Base-by-base conservation (phyloP, 2,113 vertebrate species). In the Catharus bicknelli region DNA sequence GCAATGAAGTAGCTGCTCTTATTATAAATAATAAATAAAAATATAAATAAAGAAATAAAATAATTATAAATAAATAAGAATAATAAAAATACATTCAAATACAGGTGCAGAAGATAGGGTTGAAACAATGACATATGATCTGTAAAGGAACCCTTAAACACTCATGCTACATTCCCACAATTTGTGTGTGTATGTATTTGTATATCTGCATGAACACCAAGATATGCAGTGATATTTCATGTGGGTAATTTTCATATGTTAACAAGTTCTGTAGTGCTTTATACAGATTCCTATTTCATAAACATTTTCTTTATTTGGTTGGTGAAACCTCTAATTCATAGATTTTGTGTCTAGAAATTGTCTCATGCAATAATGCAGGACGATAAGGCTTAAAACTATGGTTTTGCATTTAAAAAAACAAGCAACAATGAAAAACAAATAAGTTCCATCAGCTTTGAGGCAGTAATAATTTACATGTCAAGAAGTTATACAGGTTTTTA, bases 401-500 rank as follows among this genome's bases (percentile, higher is more conserved):
- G 2, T 61, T 87, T 67, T 83, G 70, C 23, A 20, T 79, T 95
- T 45, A 13, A 94, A 97, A 90, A 93, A 62, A 58, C 6, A 12
- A 68, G 32, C 40, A 48, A 51, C 29, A 63, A 53, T 73, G 53
- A 62, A 78, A 91, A 93, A 48, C 50, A 93, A 87, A 72, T 69
- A 91, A 66, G 27, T 92, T 89, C 59, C 48, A 88, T 90, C 75
- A 64, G 81, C 63, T 96, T 95, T 83, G 86, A 97, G 95, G 90
- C 90, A 92, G 90, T 58, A 87, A 91, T 97, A 92, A 97, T 97
- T 97, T 97, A 96, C 96, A 96, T 75, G 48, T 96, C 95, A 97
- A 95, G 95, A 96, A 94, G 94, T 95, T 94, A 94, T 63, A 57
- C 63, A 70, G 90, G 77, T 89, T 94, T 96, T 93, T 91, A 83